Evolutionary conservation across 2,888 invertebrate species (phyloP), one percentile per base, ranked within the genome.

Genomic region (Alloplasta piceator): DNA sequence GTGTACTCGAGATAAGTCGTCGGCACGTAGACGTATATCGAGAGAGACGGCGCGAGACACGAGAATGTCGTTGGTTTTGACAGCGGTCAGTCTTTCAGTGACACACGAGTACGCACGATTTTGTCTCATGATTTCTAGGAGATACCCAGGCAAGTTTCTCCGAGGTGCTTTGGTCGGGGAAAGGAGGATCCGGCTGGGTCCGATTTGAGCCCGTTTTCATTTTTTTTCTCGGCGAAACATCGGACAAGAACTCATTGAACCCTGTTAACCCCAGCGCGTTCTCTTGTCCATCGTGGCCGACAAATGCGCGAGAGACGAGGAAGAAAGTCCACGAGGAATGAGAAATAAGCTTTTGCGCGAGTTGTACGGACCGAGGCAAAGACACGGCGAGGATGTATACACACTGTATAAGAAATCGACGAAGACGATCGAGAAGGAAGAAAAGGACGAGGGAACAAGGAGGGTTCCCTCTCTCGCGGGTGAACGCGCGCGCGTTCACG

Each of bases 11-110:
- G 70, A 74, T 74, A 74, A 64, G 64, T 64, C 67, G 60, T 58
- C 70, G 74, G 68, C 73, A 79, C 50, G 73, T 72, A 67, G 64
- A 70, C 63, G 61, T 58, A 26, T 26, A 71, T 75, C 64, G 48
- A 26, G 26, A 26, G 26, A 26, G 41, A 67, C 63, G 52, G 55
- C 60, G 70, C 36, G 38, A 66, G 68, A 79, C 77, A 52, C 73
- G 50, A 70, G 79, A 86, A 85, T 85, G 85, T 87, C 84, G 85
- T 86, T 86, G 86, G 84, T 89, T 89, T 89, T 88, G 87, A 89
- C 80, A 80, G 71, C 78, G 77, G 72, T 80, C 76, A 70, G 60
- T 70, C 74, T 64, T 36, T 52, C 70, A 56, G 61, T 67, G 67
- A 67, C 41, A 36, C 52, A 6, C 50, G 16, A 38, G 38, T 61